Conservation (phyloP, 1,140 invertebrate species). For the Megalopta genalis region DNA sequence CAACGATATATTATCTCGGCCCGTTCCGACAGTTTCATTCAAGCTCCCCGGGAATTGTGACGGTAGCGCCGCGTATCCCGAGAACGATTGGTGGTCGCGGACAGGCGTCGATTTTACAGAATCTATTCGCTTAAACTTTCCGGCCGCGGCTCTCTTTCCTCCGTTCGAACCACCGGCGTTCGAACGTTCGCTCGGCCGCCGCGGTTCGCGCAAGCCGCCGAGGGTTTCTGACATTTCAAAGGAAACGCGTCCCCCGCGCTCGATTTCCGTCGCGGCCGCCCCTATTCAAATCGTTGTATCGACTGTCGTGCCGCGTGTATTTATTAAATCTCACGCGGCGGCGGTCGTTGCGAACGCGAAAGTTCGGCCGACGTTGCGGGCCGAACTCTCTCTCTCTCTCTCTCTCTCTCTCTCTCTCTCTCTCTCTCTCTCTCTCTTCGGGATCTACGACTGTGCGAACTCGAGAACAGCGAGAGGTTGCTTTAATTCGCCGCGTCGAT, state of each 20-base stretch:
- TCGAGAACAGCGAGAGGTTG: too few species aligned
- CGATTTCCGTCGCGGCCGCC: conserved; percentile 36
- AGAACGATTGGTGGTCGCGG: neutral
- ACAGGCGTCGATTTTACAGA: conserved; percentile 9
- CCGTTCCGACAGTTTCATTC: neutral
- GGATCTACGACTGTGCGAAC: too few species aligned
- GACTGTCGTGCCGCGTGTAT: conserved; percentile 39
- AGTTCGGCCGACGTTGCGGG: too few species aligned
- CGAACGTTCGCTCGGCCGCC: too few species aligned
- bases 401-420: too few species aligned
- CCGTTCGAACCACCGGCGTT: too few species aligned
- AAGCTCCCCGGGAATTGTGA: neutral
- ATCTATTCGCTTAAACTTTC: conserved; percentile 8
- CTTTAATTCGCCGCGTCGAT: too few species aligned
- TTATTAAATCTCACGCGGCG: conserved; percentile 6
- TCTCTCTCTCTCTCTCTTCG: too few species aligned
- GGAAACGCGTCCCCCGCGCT: conserved; percentile 25
- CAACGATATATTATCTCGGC: conserved; percentile 6
- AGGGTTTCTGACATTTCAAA: conserved; percentile 43
- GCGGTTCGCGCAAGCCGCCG: neutral
- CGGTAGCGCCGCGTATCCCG: conserved; percentile 1
- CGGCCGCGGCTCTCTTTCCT: neutral
- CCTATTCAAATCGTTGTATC: conserved; percentile 40
- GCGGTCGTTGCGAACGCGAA: too few species aligned
- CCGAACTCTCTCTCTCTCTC: too few species aligned